Base-by-base conservation (phyloP, 2,888 invertebrate genomes). In the Deilephila elpenor region DNA sequence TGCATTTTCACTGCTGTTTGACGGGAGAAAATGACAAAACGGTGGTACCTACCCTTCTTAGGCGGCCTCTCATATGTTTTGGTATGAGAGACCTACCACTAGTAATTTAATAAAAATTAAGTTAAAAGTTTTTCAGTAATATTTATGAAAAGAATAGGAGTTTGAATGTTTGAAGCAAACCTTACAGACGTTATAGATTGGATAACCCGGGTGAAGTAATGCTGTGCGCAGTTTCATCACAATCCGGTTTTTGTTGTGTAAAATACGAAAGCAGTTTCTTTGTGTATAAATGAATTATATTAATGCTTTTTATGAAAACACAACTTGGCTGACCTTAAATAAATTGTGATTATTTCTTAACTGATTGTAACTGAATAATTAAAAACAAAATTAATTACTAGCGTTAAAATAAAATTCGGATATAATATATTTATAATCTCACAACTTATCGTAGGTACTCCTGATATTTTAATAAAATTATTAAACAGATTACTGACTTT, bases 141-240 rank as follows among this genome's bases (percentile, higher is more conserved):
- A 29, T 60, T 29, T 29, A 60, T 60, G 17, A 17, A 60, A 14
- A 14, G 29, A 60, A 32, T 32, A 60, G 29, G 17, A 29, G 25
- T 60, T 29, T 60, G 25, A 60, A 60, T 29, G 56, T 17, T n/a
- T n/a, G n/a, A 56, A 56, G 56, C 56, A 56, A 56, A 56, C n/a
- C 44, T 6, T n/a, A 56, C 17, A 56, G 53, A n/a, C 56, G 17
- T 56, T 6, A 56, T 56, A 44, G 44, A 56, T n/a, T 56, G 19
- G n/a, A 56, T 56, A 6, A n/a, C 56, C 56, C n/a, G 17, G 56
- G 7, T 56, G 56, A n/a, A n/a, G 56, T 56, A 56, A 0, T n/a
- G 0, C n/a, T 1, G 56, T n/a, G 19, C n/a, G 56, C 5, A n/a
- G 17, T 56, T 56, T 56, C n/a, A 56, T 56, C n/a, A 56, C 56